Percentiles rank a stretch among this genome's conserved stretches.
Conservation (phyloP, 2,797 vertebrate genomes). For the Muscicapa comitata region DNA sequence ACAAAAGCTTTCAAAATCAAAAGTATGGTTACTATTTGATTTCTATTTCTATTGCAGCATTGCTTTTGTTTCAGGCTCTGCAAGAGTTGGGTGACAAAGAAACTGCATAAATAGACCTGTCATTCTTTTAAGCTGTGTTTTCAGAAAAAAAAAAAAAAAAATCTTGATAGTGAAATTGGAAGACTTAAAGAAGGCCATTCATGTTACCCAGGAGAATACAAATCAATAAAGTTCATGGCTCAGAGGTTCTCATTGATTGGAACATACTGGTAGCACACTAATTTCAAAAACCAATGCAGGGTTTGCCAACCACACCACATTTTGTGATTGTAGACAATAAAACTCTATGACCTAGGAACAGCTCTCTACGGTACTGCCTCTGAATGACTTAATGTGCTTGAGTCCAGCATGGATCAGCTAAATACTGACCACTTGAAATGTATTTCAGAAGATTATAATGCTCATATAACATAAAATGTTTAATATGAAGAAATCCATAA, state of each 20-base stretch:
- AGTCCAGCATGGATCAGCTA: conserved; percentile 29
- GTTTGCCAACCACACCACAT: conserved; percentile 68
- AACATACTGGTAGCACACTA: conserved; percentile 79
- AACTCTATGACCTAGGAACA: conserved; percentile 68
- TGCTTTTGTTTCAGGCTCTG: not conserved
- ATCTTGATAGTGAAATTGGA: conserved; percentile 65
- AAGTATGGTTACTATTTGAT: not conserved
- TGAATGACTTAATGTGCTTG: conserved; percentile 59
- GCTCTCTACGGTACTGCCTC: conserved; percentile 14
- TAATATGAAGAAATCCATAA: not conserved
- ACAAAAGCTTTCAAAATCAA: not conserved
- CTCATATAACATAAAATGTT: not conserved
- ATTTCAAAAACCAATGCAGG: conserved; percentile 72
- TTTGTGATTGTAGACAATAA: conserved; percentile 69
- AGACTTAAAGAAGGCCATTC: conserved; percentile 70
- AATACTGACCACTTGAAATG: conserved; percentile 25
- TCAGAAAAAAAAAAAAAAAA: conserved; percentile 59
- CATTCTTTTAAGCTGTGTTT: conserved; percentile 44
- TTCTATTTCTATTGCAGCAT: not conserved
- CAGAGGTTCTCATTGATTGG: conserved; percentile 87
- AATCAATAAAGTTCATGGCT: conserved; percentile 87
- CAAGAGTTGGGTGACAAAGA: not conserved
- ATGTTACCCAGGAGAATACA: conserved; percentile 62
- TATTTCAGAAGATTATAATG: conserved; percentile 10
- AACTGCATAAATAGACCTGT: conserved; percentile 56